Conservation (phyloP, 2,888 invertebrate species). For the Argyresthia albistria region DNA sequence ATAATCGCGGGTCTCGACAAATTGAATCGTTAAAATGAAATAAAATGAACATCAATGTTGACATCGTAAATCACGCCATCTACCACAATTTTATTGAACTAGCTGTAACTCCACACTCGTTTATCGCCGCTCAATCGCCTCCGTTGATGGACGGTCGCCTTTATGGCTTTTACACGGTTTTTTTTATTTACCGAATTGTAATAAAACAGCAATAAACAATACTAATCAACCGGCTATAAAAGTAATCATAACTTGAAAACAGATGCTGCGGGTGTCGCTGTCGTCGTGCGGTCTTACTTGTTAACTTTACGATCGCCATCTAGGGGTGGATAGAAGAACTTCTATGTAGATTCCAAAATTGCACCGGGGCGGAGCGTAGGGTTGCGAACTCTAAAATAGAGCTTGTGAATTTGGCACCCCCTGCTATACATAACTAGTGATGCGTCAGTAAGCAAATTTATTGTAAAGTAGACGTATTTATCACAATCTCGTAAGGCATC, state of each 20-base stretch:
- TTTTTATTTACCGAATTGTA: conserved; percentile 56
- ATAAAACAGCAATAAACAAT: conserved; percentile 56
- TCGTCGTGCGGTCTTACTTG: conserved; percentile 21
- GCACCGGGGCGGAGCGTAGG: conserved; percentile 13
- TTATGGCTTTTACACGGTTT: conserved; percentile 48
- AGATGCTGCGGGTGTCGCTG: conserved; percentile 23
- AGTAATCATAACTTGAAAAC: conserved; percentile 35
- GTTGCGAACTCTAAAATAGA: conserved; percentile 13
- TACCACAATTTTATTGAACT: conserved; percentile 40
- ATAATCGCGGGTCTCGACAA: conserved; percentile 47
- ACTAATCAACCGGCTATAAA: conserved; percentile 40
- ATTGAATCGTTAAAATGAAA: conserved; percentile 32
- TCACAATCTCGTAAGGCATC: conserved; percentile 21
- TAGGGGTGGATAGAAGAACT: conserved; percentile 37
- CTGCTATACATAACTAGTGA: too few species aligned
- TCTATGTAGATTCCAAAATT: conserved; percentile 17
- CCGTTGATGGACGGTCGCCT: conserved; percentile 48
- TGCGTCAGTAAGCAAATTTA: too few species aligned
- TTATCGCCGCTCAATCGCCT: conserved; percentile 50
- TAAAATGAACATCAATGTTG: conserved; percentile 31
- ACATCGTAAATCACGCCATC: conserved; percentile 54
- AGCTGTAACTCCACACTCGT: conserved; percentile 35
- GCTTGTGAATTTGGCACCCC: too few species aligned
- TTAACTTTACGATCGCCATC: conserved; percentile 36
- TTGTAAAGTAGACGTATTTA: too few species aligned